phyloP scores from a whole-genome alignment of 64 coral and sea anemone species.

The Montipora efflorescens region DNA sequence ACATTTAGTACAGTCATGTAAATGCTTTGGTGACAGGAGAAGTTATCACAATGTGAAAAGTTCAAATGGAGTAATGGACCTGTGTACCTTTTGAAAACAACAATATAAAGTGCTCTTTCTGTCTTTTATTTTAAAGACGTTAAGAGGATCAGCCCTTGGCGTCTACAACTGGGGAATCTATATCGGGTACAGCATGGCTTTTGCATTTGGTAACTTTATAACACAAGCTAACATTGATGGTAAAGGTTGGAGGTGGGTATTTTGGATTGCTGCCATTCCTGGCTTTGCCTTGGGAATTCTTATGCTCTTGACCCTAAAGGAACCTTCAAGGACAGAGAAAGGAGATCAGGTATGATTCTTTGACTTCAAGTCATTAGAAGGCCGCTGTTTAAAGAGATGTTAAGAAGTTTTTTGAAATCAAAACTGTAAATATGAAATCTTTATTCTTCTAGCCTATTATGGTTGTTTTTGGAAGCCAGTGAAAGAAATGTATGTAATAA shows the following conservation, averaged over 20 bases:
- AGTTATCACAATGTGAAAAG: too few relatives aligned
- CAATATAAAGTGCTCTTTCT: background rate
- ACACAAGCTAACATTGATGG: constrained; percentile 88
- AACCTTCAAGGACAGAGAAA: constrained; percentile 74
- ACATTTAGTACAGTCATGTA: too few relatives aligned
- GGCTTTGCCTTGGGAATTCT: constrained; percentile 85
- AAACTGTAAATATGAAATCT: too few relatives aligned
- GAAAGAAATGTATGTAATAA: too few relatives aligned
- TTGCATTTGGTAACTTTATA: constrained; percentile 97
- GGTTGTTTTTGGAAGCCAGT: too few relatives aligned
- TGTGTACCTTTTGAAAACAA: too few relatives aligned
- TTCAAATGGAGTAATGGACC: too few relatives aligned
- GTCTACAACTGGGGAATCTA: constrained; percentile 99
- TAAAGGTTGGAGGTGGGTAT: constrained; percentile 98
- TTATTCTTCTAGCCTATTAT: too few relatives aligned
- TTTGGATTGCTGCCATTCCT: constrained; percentile 96
- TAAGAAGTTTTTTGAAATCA: too few relatives aligned
- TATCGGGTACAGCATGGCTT: constrained; percentile 97
- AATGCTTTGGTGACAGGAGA: too few relatives aligned
- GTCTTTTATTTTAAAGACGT: constrained; percentile 46
- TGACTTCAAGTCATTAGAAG: too few relatives aligned
- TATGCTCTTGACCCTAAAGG: constrained; percentile 91
- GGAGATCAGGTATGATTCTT: constrained; percentile 48
- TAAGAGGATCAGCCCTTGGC: constrained; percentile 93
- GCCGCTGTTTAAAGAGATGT: too few relatives aligned